Evolutionary conservation across 2,888 invertebrate species (phyloP).

Genomic region (Synanthedon andrenaeformis): DNA sequence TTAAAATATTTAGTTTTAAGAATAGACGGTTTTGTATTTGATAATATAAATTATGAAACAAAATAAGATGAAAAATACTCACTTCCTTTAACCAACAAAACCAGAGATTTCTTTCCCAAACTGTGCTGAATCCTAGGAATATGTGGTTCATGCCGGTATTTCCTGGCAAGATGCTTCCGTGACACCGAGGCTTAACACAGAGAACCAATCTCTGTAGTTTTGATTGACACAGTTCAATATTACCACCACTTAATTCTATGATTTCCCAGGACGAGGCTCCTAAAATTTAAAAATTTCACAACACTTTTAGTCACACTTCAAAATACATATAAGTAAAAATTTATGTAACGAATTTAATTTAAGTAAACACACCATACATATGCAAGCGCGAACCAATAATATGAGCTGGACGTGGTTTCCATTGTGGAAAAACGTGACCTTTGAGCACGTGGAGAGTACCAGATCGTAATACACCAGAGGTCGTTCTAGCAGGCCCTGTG

Average conservation of each 20-base stretch:
- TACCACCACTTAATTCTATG: conserved; percentile 54
- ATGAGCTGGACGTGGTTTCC: conserved; percentile 72
- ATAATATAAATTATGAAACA: too few species aligned
- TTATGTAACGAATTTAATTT: conserved; percentile 11
- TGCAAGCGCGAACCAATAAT: conserved; percentile 72
- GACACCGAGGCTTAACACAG: conserved; percentile 54
- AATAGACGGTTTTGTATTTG: too few species aligned
- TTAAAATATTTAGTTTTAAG: too few species aligned
- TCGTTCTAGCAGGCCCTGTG: conserved; percentile 67
- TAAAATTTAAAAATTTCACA: conserved; percentile 17
- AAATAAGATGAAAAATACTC: neutral
- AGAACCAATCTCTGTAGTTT: conserved; percentile 56
- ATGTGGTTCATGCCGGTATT: conserved; percentile 60
- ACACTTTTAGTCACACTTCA: conserved; percentile 1
- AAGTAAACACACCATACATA: conserved; percentile 52
- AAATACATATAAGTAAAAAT: too few species aligned
- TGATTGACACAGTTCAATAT: conserved; percentile 52
- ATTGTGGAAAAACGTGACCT: conserved; percentile 77
- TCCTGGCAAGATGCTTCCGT: conserved; percentile 30
- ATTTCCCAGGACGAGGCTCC: conserved; percentile 50
- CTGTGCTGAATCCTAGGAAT: conserved; percentile 74
- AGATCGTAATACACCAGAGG: conserved; percentile 51
- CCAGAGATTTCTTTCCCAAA: conserved; percentile 78
- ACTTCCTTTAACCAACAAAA: conserved; percentile 73
- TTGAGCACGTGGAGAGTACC: conserved; percentile 72